phyloP scores from a whole-genome alignment of 2,888 invertebrate genomes.

The Cryptophagus acutangulus region DNA sequence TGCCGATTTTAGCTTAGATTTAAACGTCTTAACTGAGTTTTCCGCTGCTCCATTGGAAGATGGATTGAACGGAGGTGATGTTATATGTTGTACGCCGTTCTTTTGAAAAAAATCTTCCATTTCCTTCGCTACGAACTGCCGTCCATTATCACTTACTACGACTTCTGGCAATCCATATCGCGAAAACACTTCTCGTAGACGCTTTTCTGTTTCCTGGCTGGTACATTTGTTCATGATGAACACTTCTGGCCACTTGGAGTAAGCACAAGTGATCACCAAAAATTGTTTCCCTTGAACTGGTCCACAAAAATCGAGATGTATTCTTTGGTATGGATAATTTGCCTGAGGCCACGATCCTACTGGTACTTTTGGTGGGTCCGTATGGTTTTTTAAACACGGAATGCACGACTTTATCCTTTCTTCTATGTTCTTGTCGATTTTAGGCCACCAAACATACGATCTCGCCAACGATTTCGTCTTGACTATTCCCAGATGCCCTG shows the following conservation, averaged over 20 bases:
- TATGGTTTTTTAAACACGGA: conserved; percentile 1
- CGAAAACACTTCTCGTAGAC: conserved; percentile 10
- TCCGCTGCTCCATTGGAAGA: conserved; percentile 14
- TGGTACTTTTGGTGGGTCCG: conserved; percentile 4
- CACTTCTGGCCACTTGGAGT: conserved; percentile 10
- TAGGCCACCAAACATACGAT: conserved; percentile 10
- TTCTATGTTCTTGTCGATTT: conserved; percentile 12
- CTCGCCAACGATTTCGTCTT: conserved; percentile 10
- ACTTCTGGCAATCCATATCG: conserved; percentile 8
- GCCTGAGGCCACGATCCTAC: conserved; percentile 6
- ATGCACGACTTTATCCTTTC: conserved; percentile 4
- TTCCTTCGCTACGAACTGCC: conserved; percentile 8
- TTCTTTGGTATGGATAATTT: conserved; percentile 2
- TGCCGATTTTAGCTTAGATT: conserved; percentile 4
- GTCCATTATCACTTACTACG: conserved; percentile 7
- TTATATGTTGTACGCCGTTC: conserved; percentile 16
- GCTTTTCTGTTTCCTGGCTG: neutral
- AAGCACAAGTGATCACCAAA: conserved; percentile 7
- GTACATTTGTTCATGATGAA: conserved; percentile 6
- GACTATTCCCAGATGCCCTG: conserved; percentile 23
- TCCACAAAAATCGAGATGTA: conserved; percentile 8
- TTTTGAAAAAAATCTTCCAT: conserved; percentile 11
- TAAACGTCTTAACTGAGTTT: conserved; percentile 15
- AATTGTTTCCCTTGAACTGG: conserved; percentile 5
- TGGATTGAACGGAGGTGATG: conserved; percentile 11